These are phyloP conservation scores for Xiphophorus couchianus DNA, from an alignment of 2,113 vertebrate genomes.

Conservation along the genomic window DNA sequence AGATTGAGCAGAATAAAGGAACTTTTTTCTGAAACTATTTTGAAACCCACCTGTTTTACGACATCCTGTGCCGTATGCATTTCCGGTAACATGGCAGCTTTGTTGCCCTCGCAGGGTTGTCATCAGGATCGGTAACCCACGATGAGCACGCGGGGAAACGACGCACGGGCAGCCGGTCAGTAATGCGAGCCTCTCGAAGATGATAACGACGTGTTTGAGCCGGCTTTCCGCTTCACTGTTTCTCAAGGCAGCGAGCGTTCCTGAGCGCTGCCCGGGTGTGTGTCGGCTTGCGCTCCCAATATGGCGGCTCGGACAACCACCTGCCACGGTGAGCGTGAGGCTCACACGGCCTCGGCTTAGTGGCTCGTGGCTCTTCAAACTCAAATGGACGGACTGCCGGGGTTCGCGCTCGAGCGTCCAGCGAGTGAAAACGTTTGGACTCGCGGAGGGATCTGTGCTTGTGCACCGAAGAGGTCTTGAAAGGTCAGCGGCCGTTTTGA, in stretches of 20 bases:
- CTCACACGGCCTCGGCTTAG: not conserved
- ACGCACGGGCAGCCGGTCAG: slow-evolving; percentile 10
- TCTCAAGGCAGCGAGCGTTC: not conserved
- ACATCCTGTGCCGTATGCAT: slow-evolving; percentile 26
- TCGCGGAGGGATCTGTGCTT: not conserved
- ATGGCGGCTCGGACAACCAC: slow-evolving; percentile 50
- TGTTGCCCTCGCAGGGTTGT: not conserved
- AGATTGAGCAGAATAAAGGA: too few species aligned
- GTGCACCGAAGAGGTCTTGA: slow-evolving; percentile 24
- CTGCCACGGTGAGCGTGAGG: slow-evolving; percentile 21
- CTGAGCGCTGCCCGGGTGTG: slow-evolving; percentile 13
- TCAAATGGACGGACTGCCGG: slow-evolving; percentile 18
- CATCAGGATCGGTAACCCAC: not conserved
- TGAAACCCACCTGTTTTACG: slow-evolving; percentile 37
- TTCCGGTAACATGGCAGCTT: slow-evolving; percentile 76
- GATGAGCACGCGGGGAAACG: slow-evolving; percentile 10
- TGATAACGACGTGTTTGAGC: slow-evolving; percentile 37
- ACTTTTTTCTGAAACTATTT: not conserved
- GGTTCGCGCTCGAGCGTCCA: slow-evolving; percentile 16
- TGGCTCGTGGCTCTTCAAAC: slow-evolving; percentile 11
- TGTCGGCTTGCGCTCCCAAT: slow-evolving; percentile 21
- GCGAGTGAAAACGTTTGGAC: not conserved
- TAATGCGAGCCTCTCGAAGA: slow-evolving; percentile 35
- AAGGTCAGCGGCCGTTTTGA: slow-evolving; percentile 17
- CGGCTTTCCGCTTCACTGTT: slow-evolving; percentile 10